Evolutionary conservation across 23 tunicate genomes (phyloP), one percentile per base, ranked within the genome.

Genomic region (Corella eumyota): DNA sequence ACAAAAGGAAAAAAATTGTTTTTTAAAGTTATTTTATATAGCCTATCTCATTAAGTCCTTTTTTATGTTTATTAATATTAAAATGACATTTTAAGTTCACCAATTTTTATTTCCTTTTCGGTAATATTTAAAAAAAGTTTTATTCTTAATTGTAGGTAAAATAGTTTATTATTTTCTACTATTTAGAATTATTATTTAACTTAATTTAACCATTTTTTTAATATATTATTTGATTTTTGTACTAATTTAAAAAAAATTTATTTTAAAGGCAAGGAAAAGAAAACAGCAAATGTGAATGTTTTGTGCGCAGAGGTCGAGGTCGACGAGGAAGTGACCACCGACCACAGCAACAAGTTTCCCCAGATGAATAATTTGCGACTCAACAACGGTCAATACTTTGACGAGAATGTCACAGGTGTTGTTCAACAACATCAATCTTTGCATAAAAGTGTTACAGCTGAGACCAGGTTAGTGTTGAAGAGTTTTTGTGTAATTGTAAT

Each of bases 241-340:
- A 51, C 22, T 19, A 51, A 11, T n/a, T 51, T 51, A 51, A 7
- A 11, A 9, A 9, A 40, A 9, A 15, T 40, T 9, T 9, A 15
- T 40, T 40, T 40, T 40, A 6, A 21, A 75, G 82, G 82, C 44
- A 75, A 75, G 47, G 82, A 75, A 34, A 75, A 75, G 35, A 75
- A 75, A 45, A 75, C 82, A 22, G 73, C 73, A 1, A 75, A 75
- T 58, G 82, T 75, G 34, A 75, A 75, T 48, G 82, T 75, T 40
- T 34, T 75, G 15, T 66, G 56, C 57, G 57, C 65, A 20, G 82
- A 75, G 27, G 67, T 66, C 2, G 82, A 75, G 45, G 66, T 72
- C 48, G 82, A 75, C 58, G 82, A 75, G 34, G 82, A 75, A 57
- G 58, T 56, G 0, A 75, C 82, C 27, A 75, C 82, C 34, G 82